phyloP scores from a whole-genome alignment of 2,888 invertebrate species.

The Zygaena filipendulae region DNA sequence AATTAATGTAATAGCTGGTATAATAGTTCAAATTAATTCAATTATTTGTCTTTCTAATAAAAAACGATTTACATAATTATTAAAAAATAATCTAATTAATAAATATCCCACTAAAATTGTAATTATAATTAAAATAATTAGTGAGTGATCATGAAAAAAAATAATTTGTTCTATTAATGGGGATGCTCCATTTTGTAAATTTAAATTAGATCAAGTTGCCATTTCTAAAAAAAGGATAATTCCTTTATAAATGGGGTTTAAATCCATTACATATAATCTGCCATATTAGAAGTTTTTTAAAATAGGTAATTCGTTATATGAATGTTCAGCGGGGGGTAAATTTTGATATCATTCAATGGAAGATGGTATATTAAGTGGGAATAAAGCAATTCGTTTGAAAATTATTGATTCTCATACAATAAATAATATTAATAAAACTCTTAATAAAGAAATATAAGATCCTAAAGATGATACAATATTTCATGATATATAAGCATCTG shows the following conservation, averaged over 20 bases:
- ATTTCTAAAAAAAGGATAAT: slow-evolving; percentile 71
- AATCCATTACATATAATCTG: slow-evolving; percentile 69
- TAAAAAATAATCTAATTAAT: slow-evolving; percentile 64
- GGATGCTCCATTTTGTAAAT: slow-evolving; percentile 70
- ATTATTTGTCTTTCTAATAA: slow-evolving; percentile 69
- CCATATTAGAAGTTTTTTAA: slow-evolving; percentile 72
- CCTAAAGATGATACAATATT: slow-evolving; percentile 76
- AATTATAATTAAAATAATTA: slow-evolving; percentile 72
- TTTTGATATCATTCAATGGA: slow-evolving; percentile 73
- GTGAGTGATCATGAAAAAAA: slow-evolving; percentile 72
- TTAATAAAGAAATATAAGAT: slow-evolving; percentile 71
- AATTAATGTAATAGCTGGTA: slow-evolving; percentile 70
- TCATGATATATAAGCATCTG: slow-evolving; percentile 73
- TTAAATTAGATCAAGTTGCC: slow-evolving; percentile 67
- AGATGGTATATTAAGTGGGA: slow-evolving; percentile 53
- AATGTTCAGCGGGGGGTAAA: slow-evolving; percentile 68
- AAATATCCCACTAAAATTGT: slow-evolving; percentile 68
- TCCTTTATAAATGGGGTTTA: slow-evolving; percentile 76
- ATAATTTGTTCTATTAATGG: slow-evolving; percentile 75
- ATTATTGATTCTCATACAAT: slow-evolving; percentile 72
- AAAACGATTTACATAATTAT: slow-evolving; percentile 67
- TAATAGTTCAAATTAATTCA: slow-evolving; percentile 73
- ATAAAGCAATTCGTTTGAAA: slow-evolving; percentile 59
- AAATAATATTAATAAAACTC: slow-evolving; percentile 68
- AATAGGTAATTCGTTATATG: slow-evolving; percentile 68